A percentile compares a stretch with the other conserved stretches of the same genome.
These are phyloP conservation scores for Casuarius casuarius DNA, from an alignment of 2,113 vertebrate genomes.

Conservation along the genomic window DNA sequence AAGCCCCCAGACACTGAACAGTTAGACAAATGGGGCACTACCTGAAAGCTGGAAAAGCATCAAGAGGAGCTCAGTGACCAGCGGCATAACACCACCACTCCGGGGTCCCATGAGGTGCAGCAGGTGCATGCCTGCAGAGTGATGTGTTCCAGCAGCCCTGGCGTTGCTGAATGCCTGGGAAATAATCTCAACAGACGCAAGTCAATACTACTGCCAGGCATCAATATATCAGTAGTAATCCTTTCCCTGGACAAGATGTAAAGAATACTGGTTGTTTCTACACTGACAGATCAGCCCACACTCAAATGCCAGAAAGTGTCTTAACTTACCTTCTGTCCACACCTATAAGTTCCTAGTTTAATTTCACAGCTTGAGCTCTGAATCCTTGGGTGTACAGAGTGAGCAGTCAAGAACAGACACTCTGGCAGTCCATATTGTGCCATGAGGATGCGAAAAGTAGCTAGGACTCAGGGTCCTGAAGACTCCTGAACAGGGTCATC, in stretches of 20 bases:
- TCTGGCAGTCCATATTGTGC: not conserved
- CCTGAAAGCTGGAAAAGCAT: not conserved
- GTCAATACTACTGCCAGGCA: rapidly evolving
- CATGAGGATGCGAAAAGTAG: not conserved
- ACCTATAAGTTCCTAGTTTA: not conserved
- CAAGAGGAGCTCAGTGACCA: not conserved
- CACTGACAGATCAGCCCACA: not conserved
- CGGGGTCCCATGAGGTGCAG: rapidly evolving
- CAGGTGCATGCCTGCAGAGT: rapidly evolving
- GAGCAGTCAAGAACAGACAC: not conserved
- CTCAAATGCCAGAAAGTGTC: not conserved
- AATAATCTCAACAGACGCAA: rapidly evolving
- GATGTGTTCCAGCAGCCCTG: not conserved
- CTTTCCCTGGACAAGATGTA: not conserved
- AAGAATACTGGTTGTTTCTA: not conserved
- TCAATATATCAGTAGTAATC: not conserved
- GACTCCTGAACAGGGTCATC: not conserved
- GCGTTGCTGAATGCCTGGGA: too few relatives aligned
- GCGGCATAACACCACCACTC: rapidly evolving
- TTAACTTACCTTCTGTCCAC: not conserved
- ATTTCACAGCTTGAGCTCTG: not conserved
- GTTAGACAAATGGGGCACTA: not conserved
- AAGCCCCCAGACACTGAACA: not conserved
- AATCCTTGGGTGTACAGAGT: not conserved
- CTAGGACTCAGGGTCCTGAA: not conserved